Evolutionary conservation across 2,113 vertebrate species (phyloP).

Genomic region (Chionodraco myersi): DNA sequence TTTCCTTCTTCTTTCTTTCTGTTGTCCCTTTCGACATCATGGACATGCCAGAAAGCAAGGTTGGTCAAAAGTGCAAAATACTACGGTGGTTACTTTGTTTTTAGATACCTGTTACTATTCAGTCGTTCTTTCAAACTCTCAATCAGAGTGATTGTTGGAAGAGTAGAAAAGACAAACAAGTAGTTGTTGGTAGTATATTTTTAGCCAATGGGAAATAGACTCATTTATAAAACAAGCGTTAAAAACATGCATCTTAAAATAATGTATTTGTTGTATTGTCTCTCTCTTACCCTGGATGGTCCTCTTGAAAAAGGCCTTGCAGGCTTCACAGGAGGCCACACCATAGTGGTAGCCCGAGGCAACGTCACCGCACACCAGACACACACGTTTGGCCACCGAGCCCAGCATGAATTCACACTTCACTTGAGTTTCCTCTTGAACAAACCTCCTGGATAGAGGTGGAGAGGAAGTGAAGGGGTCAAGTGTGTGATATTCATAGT

Average conservation of each 20-base stretch:
- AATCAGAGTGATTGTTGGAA: no score
- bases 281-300: conserved; percentile 84
- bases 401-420: conserved; percentile 88
- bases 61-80: no score
- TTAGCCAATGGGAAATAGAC: no score
- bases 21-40: no score
- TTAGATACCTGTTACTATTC: no score
- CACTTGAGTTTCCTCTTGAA: conserved; percentile 73
- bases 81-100: no score
- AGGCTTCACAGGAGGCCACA: conserved; percentile 84
- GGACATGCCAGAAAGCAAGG: no score
- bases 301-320: conserved; percentile 86
- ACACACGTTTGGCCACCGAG: conserved; percentile 87
- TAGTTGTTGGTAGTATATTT: no score
- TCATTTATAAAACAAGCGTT: conserved; percentile 20
- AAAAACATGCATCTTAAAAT: neutral
- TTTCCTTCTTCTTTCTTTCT: no score
- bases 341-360: conserved; percentile 85
- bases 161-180: no score
- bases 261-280: neutral
- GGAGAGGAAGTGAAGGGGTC: neutral
- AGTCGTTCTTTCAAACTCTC: no score
- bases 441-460: conserved; percentile 63
- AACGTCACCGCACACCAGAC: conserved; percentile 83
- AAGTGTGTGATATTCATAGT: neutral